Base-by-base conservation (phyloP, 1,140 invertebrate species). In the Dendrolimus punctatus region DNA sequence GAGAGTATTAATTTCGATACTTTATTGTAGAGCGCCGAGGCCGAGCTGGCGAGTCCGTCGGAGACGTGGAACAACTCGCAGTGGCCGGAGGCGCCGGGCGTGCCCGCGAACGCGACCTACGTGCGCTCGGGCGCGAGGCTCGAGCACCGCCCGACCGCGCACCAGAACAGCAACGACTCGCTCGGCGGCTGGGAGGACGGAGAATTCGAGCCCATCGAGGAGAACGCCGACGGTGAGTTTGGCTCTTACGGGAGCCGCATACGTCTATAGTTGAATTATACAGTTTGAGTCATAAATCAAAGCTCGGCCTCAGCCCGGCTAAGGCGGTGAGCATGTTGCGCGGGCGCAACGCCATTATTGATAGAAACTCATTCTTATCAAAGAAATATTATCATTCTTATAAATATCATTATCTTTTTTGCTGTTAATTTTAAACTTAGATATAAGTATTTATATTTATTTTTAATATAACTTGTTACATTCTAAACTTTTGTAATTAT, bases 161-260 rank as follows among this genome's bases (percentile, higher is more conserved):
- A 88, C 64, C 85, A 88, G 77, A 90, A 90, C 76, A 90, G 78
- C 59, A 82, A 88, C 57, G 87, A 87, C 60, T 85, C 84, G 10
- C 88, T 90, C 55, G 87, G 80, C 58, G 90, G 91, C 45, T 95
- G 93, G 93, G 93, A 93, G 50, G 93, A 95, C 65, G 90, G 91
- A 4, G 94, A 95, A 77, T 94, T 94, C 78, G 93, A 94, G 70
- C 91, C 93, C 6, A 84, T 95, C 6, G 93, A 94, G 68, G 92
- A 94, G 66, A 87, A 80, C 49, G 77, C 53, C 3, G 76, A 83
- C 40, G 82, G 80, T 83, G 51, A 58, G 58, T 55, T 6, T 36
- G 6, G 2, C 37, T 55, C 10, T 40, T 36, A 23, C 23, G 23
- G 23, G 23, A 23, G 23, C 23, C 23, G 3, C 23, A 23, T 23